phyloP scores from a whole-genome alignment of 2,797 vertebrate genomes.

The Kryptolebias ocellatus region DNA sequence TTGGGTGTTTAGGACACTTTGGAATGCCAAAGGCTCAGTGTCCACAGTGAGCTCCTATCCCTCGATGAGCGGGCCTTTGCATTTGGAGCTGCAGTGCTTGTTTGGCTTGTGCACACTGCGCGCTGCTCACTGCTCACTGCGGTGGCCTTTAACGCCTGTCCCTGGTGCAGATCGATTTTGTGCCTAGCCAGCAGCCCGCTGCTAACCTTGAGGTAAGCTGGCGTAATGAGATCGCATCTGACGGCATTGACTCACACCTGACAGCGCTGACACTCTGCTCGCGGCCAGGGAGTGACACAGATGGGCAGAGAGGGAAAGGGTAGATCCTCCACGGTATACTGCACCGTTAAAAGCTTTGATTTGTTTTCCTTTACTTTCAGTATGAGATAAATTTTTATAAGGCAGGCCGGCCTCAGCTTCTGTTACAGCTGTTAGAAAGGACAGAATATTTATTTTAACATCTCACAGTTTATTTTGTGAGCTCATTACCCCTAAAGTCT shows the following conservation, averaged over 20 bases:
- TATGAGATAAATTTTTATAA: slow-evolving; percentile 1
- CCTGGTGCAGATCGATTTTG: slow-evolving; percentile 75
- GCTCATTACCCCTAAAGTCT: too few species aligned
- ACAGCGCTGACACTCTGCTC: slow-evolving; percentile 69
- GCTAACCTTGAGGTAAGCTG: slow-evolving; percentile 81
- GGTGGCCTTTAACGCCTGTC: slow-evolving; percentile 73
- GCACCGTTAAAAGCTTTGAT: slow-evolving; percentile 18
- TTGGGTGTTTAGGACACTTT: slow-evolving; percentile 6
- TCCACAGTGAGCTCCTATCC: slow-evolving; percentile 12
- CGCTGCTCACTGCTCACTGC: slow-evolving; percentile 36
- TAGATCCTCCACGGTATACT: slow-evolving; percentile 36
- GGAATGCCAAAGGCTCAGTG: not conserved
- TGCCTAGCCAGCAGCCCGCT: slow-evolving; percentile 70
- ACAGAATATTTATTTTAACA: not conserved
- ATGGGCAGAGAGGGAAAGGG: slow-evolving; percentile 43
- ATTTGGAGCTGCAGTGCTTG: slow-evolving; percentile 59
- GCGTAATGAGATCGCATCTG: slow-evolving; percentile 81
- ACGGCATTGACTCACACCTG: slow-evolving; percentile 78
- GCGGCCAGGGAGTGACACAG: slow-evolving; percentile 40
- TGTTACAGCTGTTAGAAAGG: not conserved
- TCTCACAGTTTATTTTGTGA: too few species aligned
- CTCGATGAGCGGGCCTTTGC: slow-evolving; percentile 43
- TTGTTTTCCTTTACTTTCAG: slow-evolving; percentile 14
- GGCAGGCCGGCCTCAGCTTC: too few species aligned
- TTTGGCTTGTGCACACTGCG: slow-evolving; percentile 50